Evolutionary conservation across 1,140 invertebrate species (phyloP).

Genomic region (Latrodectus geometricus): DNA sequence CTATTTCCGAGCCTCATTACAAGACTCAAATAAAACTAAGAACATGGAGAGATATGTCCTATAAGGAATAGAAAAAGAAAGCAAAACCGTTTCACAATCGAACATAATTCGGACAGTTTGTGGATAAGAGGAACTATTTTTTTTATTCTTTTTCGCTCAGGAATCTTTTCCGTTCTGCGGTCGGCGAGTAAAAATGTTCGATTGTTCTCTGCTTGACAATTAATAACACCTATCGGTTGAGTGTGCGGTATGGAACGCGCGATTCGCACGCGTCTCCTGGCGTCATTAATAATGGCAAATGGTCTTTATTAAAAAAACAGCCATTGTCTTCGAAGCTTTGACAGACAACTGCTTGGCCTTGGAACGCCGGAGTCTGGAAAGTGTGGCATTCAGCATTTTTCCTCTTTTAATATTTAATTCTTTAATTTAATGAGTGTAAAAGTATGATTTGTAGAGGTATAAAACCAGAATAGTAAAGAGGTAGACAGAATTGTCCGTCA

Average conservation of each 20-base stretch:
- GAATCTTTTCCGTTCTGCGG: background rate
- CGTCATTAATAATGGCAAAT: conserved; percentile 30
- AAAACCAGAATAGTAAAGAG: too few species aligned
- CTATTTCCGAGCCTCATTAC: too few species aligned
- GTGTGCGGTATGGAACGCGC: conserved; percentile 51
- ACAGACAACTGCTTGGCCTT: conserved; percentile 13
- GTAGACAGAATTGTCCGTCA: too few species aligned
- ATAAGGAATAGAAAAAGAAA: background rate
- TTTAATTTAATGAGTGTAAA: too few species aligned
- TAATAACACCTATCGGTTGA: conserved; percentile 25
- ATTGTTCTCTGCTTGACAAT: conserved; percentile 23
- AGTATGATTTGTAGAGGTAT: too few species aligned
- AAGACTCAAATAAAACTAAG: too few species aligned
- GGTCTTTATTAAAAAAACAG: conserved; percentile 38
- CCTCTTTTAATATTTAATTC: background rate
- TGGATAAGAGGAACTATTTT: background rate
- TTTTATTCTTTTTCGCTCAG: background rate
- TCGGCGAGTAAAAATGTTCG: conserved; percentile 11
- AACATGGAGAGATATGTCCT: background rate
- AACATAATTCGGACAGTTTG: background rate
- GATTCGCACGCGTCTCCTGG: conserved; percentile 52
- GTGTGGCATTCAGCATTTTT: conserved; percentile 3
- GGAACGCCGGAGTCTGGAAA: background rate
- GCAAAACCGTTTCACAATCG: background rate
- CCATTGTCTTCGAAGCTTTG: conserved; percentile 33